Evolutionary conservation across 2,113 vertebrate genomes (phyloP).

Genomic region (Sinocyclocheilus anshuiensis): DNA sequence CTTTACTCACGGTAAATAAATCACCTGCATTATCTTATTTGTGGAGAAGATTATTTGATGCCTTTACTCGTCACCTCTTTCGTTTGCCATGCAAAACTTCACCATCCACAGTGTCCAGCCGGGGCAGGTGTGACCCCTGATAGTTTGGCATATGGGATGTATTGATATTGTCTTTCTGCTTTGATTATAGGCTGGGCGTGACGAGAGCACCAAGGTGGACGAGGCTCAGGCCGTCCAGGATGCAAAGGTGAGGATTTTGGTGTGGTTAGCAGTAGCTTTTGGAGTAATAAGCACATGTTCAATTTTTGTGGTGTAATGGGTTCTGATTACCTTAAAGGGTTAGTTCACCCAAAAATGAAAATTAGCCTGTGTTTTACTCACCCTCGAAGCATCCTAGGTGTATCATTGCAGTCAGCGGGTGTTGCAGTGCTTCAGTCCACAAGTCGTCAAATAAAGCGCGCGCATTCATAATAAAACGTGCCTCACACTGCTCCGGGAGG

Average conservation of each 20-base stretch:
- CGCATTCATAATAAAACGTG: too few relatives aligned
- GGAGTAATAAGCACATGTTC: neutral
- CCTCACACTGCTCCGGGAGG: too few relatives aligned
- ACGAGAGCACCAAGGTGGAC: slow-evolving; percentile 79
- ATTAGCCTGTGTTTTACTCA: too few relatives aligned
- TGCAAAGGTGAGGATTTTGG: slow-evolving; percentile 78
- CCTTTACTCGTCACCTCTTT: neutral
- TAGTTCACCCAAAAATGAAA: too few relatives aligned
- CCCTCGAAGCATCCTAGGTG: too few relatives aligned
- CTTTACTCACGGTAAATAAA: slow-evolving; percentile 81
- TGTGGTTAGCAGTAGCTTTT: neutral
- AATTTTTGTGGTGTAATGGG: too few relatives aligned
- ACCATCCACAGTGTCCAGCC: neutral
- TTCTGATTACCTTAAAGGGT: neutral
- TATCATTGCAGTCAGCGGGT: too few relatives aligned
- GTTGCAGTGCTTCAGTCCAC: too few relatives aligned
- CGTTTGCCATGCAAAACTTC: slow-evolving; percentile 25
- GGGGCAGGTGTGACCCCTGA: slow-evolving; percentile 15
- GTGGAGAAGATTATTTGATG: neutral
- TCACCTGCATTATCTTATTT: neutral
- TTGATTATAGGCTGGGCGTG: slow-evolving; percentile 83
- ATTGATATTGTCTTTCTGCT: neutral
- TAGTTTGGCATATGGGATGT: neutral
- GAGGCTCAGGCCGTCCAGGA: slow-evolving; percentile 79
- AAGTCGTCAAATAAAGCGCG: too few relatives aligned